Conservation (phyloP, 1,140 invertebrate genomes). For the Pogonomyrmex californicus region DNA sequence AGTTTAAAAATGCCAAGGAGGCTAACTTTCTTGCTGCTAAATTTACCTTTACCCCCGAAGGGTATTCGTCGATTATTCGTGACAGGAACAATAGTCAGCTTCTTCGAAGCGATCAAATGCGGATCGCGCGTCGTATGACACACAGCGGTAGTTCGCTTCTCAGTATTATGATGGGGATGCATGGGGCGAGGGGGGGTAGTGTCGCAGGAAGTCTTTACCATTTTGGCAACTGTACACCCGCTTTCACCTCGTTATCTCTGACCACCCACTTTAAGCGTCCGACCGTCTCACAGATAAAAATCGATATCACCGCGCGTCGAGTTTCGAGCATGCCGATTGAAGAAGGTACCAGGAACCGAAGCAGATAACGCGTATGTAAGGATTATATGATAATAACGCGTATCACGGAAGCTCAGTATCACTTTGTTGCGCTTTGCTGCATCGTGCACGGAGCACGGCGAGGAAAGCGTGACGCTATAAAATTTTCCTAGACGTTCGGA, state of each 20-base stretch:
- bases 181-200: constrained; percentile 13
- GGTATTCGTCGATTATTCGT: constrained; percentile 39
- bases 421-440: constrained; percentile 2
- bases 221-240: constrained; percentile 68
- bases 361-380: constrained; percentile 24
- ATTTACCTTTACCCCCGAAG: neutral
- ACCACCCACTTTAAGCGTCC: constrained; percentile 46
- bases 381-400: constrained; percentile 26
- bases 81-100: constrained; percentile 28
- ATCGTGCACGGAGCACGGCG: neutral
- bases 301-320: constrained; percentile 20
- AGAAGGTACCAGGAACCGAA: constrained; percentile 14
- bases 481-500: neutral
- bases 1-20: neutral
- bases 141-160: constrained; percentile 44
- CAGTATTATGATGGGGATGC: constrained; percentile 6
- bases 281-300: constrained; percentile 37
- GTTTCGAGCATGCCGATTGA: constrained; percentile 2
- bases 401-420: neutral
- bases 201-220: constrained; percentile 48
- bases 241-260: constrained; percentile 43
- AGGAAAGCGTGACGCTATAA: neutral
- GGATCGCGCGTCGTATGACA: constrained; percentile 47
- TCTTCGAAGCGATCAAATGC: constrained; percentile 45
- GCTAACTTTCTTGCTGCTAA: neutral